Evolutionary conservation across 2,888 invertebrate genomes (phyloP), one percentile per base, ranked within the genome.

Genomic region (Cerastis leucographa): DNA sequence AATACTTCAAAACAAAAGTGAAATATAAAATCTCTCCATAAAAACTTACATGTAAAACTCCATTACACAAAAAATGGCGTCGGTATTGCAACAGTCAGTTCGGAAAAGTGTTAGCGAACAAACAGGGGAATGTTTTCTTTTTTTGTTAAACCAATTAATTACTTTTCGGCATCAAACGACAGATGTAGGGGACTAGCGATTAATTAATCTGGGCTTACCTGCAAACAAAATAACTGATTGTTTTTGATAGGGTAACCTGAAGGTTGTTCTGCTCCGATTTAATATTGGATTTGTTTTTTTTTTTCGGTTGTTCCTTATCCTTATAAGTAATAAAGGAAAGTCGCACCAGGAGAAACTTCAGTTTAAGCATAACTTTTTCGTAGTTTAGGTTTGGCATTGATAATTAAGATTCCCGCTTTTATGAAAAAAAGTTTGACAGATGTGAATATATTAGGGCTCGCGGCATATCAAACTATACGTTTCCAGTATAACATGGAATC

Each of bases 61-160:
- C 14, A 44, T 17, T 19, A 14, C 54, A 77, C 25, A 70, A 40
- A 72, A 81, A 70, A 65, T 84, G 22, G n/a, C 25, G 14, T 42
- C 40, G 17, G 12, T 59, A 66, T 35, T 81, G 66, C 56, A 67
- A 56, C 35, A 11, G 69, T 66, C 68, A 80, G 46, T 84, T 80
- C 14, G 7, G 54, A 80, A 12, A 73, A 71, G 35, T 66, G 71
- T 14, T 61, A 49, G 7, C 54, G 7, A 71, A 80, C 68, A 81
- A 71, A 64, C 49, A 69, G 40, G 40, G 40, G 40, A 40, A 62
- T 44, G 4, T 56, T 71, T 65, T 46, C 0, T 29, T 73, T 70
- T 87, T 82, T 61, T 51, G 19, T 56, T 40, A 51, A 86, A 83
- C 65, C 68, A 78, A 78, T 82, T 85, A 75, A 74, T 76, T 76